A percentile compares a stretch with the other conserved stretches of the same genome.
These are phyloP conservation scores for Amniataba percoides DNA, from an alignment of 2,797 vertebrate species.

Conservation along the genomic window DNA sequence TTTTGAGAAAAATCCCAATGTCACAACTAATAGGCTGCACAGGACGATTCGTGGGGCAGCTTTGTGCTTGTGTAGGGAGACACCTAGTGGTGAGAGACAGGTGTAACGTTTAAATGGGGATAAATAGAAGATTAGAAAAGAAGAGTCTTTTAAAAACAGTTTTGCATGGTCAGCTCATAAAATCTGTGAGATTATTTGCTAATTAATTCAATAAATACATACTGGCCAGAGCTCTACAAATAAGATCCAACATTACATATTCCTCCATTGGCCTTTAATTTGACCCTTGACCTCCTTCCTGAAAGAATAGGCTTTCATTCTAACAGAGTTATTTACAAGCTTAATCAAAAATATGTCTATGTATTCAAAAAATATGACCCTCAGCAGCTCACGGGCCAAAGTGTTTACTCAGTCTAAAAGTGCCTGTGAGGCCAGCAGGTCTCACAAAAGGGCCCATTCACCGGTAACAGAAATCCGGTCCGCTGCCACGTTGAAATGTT, in stretches of 20 bases:
- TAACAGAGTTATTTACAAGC: background rate
- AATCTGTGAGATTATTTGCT: background rate
- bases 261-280: background rate
- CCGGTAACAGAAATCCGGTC: slow-evolving; percentile 45
- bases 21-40: slow-evolving; percentile 2
- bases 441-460: slow-evolving; percentile 81
- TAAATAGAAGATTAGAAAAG: background rate
- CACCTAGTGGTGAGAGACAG: slow-evolving; percentile 70
- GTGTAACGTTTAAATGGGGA: background rate
- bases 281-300: background rate
- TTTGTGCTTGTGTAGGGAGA: slow-evolving; percentile 78
- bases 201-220: background rate
- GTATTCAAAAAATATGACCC: background rate
- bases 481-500: slow-evolving; percentile 76
- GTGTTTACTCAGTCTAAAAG: slow-evolving; percentile 67
- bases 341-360: background rate
- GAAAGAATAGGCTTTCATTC: background rate
- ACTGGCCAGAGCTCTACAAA: background rate
- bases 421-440: slow-evolving; percentile 48
- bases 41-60: background rate
- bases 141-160: background rate
- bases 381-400: slow-evolving; percentile 18
- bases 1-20: slow-evolving; percentile 49
- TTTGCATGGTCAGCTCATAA: background rate
- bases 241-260: background rate